Base-by-base conservation (phyloP, 2,888 invertebrate genomes). In the Podabrus alpinus region DNA sequence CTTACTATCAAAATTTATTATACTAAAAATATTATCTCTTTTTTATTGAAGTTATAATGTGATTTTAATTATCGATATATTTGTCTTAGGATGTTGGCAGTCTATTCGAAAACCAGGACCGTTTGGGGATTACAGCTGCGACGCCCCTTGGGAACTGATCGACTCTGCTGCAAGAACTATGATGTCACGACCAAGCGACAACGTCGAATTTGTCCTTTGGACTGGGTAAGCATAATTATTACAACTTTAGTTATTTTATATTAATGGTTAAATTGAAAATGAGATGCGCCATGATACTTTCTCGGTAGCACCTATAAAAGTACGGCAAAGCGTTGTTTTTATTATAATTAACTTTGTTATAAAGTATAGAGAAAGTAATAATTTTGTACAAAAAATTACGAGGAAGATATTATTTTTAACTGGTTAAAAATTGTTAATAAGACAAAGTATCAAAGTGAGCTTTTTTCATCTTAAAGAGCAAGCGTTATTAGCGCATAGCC, bases 141-240 rank as follows among this genome's bases (percentile, higher is more conserved):
- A 97, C 88, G 94, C 97, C 82, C 95, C 97, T 7, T 94, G 95
- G 91, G 92, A 93, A 84, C 92, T 97, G 82, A 94, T 97, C 82
- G 94, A 95, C 86, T 96, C 96, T 60, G 96, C 97, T 9, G 94
- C 96, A 74, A 90, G 91, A 84, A 94, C 95, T 80, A 97, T 97
- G 97, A 93, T 93, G 87, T 92, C 92, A 71, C 90, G 94, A 75
- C 94, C 94, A 84, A 92, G 94, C 66, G 94, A 96, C 87, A 95
- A 95, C 86, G 94, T 97, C 76, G 97, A 97, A 88, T 97, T 97
- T 86, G 95, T 97, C 17, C 88, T 97, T 19, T 97, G 97, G 97
- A 97, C 97, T 17, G 97, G 97, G 97, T 96, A 89, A 90, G 92
- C 88, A 71, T 9, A 45, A 45, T 45, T 45, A 45, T n/a, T 5